These are phyloP conservation scores for Pangasius mekongensis DNA, from an alignment of 2,797 vertebrate species.

Conservation along the genomic window DNA sequence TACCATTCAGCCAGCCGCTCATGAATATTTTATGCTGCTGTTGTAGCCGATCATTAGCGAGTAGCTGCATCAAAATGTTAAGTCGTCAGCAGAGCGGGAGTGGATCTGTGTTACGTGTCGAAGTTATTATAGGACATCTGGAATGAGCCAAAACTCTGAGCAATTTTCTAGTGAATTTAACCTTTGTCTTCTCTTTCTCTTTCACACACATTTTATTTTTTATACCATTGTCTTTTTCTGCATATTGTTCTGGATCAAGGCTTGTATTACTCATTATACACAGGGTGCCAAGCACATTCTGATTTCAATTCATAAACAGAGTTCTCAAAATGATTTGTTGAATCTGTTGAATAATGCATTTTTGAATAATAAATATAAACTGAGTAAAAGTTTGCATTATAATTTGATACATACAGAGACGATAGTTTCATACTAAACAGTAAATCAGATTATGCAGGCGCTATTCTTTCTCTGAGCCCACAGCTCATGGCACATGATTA, in stretches of 20 bases:
- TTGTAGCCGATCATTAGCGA: constrained; percentile 44
- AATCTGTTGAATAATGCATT: background rate
- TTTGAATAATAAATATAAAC: background rate
- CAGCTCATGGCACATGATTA: background rate
- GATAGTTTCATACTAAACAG: background rate
- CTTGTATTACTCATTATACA: background rate
- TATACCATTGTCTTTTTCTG: background rate
- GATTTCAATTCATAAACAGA: background rate
- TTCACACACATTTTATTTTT: background rate
- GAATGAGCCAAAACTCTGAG: background rate
- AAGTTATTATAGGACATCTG: background rate
- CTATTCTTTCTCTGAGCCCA: background rate
- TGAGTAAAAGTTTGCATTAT: background rate
- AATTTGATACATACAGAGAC: background rate
- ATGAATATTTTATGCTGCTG: constrained; percentile 48
- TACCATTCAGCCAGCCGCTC: constrained; percentile 23
- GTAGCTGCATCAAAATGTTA: constrained; percentile 32
- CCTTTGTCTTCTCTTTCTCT: background rate
- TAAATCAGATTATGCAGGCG: background rate
- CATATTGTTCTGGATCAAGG: background rate
- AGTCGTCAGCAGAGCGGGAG: constrained; percentile 22
- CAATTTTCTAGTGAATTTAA: background rate
- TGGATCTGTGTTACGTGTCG: background rate
- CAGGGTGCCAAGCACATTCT: background rate
- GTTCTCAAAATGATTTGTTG: background rate